Evolutionary conservation across 2,797 vertebrate species (phyloP).

Genomic region (Ctenosaura bakeri): DNA sequence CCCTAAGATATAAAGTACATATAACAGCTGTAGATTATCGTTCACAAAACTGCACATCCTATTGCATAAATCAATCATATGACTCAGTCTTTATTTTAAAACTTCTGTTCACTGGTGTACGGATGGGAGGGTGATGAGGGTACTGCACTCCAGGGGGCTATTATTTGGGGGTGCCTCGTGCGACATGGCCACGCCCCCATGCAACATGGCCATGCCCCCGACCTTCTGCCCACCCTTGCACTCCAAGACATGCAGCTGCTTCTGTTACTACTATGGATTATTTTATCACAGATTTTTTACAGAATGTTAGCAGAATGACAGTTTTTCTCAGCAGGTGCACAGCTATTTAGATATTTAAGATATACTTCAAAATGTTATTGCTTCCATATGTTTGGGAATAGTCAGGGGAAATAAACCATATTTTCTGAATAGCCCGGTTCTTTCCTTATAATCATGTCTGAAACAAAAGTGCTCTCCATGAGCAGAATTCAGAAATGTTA

Average conservation of each 20-base stretch:
- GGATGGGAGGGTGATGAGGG: too few relatives aligned
- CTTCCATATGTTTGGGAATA: not conserved
- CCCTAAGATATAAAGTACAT: not conserved
- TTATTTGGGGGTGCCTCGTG: too few relatives aligned
- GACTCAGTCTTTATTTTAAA: conserved; percentile 7
- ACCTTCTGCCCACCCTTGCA: too few relatives aligned
- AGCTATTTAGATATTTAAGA: not conserved
- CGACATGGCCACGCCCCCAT: too few relatives aligned
- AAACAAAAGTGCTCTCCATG: not conserved
- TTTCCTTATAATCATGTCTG: not conserved
- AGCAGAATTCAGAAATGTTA: too few relatives aligned
- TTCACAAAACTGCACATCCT: not conserved
- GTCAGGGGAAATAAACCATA: not conserved
- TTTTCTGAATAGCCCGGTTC: not conserved
- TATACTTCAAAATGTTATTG: not conserved
- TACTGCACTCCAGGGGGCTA: too few relatives aligned
- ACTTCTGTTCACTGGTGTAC: not conserved
- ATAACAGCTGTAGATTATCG: not conserved
- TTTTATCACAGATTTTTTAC: not conserved
- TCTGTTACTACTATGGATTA: not conserved
- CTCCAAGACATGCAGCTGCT: too few relatives aligned
- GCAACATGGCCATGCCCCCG: too few relatives aligned
- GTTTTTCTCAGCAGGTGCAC: not conserved
- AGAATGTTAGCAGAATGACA: not conserved
- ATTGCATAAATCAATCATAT: not conserved